A percentile compares a stretch with the other conserved stretches of the same genome.
These are phyloP conservation scores for Lasioglossum villosulum DNA, from an alignment of 2,888 invertebrate species.

Conservation along the genomic window DNA sequence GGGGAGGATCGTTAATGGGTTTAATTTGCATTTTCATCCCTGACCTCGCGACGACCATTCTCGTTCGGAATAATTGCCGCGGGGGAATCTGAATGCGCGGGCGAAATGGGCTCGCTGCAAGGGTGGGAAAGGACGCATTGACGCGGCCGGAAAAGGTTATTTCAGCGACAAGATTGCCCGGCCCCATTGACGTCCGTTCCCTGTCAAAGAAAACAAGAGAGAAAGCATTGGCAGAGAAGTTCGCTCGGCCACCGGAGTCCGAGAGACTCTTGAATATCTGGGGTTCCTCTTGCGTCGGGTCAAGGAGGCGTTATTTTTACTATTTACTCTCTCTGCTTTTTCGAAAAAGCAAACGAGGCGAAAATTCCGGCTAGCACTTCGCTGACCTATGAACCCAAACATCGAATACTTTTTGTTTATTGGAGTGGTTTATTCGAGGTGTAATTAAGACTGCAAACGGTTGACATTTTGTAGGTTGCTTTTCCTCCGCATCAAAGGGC, in stretches of 20 bases:
- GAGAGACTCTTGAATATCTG: constrained; percentile 35
- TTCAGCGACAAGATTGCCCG: constrained; percentile 60
- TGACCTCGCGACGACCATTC: constrained; percentile 48
- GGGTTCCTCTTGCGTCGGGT: constrained; percentile 30
- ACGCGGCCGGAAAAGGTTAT: constrained; percentile 58
- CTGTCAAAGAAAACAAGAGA: constrained; percentile 35
- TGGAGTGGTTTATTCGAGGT: neutral
- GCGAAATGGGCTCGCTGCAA: constrained; percentile 46
- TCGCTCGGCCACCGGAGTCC: constrained; percentile 14
- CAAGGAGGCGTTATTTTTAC: constrained; percentile 48
- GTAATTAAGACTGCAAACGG: neutral
- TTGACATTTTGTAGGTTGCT: neutral
- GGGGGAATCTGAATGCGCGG: constrained; percentile 35
- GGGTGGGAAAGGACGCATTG: constrained; percentile 45
- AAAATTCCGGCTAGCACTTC: neutral
- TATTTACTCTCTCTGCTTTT: neutral
- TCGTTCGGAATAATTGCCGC: constrained; percentile 22
- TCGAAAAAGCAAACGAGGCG: neutral
- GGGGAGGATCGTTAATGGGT: constrained; percentile 29
- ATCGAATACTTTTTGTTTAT: neutral
- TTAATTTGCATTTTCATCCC: constrained; percentile 51
- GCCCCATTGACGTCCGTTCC: constrained; percentile 42
- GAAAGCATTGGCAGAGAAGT: constrained; percentile 33
- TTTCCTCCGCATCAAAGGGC: neutral
- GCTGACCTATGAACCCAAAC: neutral